Evolutionary conservation across 2,797 vertebrate genomes (phyloP).

Genomic region (Halcyon smyrnensis): DNA sequence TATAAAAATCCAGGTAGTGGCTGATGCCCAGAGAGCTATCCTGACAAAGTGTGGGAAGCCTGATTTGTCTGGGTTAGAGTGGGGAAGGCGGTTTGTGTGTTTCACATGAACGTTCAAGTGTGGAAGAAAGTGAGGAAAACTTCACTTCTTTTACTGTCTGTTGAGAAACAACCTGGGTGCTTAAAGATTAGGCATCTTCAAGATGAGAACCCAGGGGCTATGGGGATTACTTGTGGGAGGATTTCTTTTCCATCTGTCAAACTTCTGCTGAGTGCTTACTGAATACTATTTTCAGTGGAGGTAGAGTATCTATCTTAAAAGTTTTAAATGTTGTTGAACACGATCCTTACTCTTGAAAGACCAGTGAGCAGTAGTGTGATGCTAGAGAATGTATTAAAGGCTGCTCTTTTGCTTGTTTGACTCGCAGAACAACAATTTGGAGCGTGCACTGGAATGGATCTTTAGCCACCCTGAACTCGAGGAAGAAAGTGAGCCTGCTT

Average conservation of each 20-base stretch:
- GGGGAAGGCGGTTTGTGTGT: not conserved
- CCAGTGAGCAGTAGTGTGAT: not conserved
- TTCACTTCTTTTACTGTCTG: not conserved
- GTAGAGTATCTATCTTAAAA: not conserved
- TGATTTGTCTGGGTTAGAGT: not conserved
- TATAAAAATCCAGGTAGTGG: not conserved
- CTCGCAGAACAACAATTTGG: constrained; percentile 92
- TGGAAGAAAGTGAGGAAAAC: not conserved
- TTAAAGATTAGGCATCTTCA: not conserved
- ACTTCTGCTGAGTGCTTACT: not conserved
- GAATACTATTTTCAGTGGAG: not conserved
- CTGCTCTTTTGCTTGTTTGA: not conserved
- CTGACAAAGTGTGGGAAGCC: not conserved
- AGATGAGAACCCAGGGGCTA: not conserved
- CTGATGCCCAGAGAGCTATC: not conserved
- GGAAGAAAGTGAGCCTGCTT: constrained; percentile 85
- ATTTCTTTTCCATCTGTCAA: not conserved
- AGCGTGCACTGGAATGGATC: constrained; percentile 96
- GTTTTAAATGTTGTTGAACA: not conserved
- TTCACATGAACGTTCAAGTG: not conserved
- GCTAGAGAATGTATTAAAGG: not conserved
- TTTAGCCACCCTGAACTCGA: constrained; percentile 92
- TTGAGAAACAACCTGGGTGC: not conserved
- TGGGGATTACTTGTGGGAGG: not conserved
- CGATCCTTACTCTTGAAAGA: not conserved